These are phyloP conservation scores for Luidia sarsii DNA, from an alignment of 53 echinoderm and acorn worm genomes.

Conservation along the genomic window DNA sequence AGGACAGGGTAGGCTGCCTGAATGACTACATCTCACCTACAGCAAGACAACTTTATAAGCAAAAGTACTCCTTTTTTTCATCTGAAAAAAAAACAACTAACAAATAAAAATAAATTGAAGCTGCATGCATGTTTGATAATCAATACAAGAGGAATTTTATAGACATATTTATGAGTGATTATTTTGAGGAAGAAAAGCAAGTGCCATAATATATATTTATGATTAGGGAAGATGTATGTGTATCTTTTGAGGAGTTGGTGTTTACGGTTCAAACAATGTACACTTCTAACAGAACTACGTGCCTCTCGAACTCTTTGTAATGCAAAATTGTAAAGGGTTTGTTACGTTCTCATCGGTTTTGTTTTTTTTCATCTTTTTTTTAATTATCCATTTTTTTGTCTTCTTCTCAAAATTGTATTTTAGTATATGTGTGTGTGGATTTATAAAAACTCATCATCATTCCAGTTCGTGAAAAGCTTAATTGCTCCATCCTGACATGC, in stretches of 20 bases:
- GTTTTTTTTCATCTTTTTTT: not conserved
- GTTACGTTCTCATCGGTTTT: not conserved
- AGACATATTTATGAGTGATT: constrained; percentile 19
- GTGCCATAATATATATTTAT: constrained; percentile 41
- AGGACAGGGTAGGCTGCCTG: too few species aligned
- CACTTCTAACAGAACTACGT: constrained; percentile 42
- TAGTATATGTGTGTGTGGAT: constrained; percentile 16
- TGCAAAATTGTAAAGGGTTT: not conserved
- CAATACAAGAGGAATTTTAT: constrained; percentile 14
- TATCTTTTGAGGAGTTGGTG: constrained; percentile 20
- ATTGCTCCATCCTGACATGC: constrained; percentile 35
- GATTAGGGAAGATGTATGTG: constrained; percentile 27
- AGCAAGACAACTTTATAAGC: not conserved
- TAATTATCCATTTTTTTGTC: not conserved
- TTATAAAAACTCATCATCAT: constrained; percentile 20
- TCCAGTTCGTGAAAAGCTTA: constrained; percentile 18
- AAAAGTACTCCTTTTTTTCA: constrained; percentile 39
- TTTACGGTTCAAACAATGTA: constrained; percentile 14
- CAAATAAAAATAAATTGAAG: too few species aligned
- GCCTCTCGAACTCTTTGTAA: constrained; percentile 29
- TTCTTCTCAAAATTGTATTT: not conserved
- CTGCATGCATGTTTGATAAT: constrained; percentile 44
- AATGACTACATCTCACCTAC: too few species aligned
- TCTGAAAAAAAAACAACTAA: too few species aligned
- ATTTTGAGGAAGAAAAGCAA: not conserved